Conservation (phyloP, 2,113 vertebrate genomes). For the Cariama cristata region DNA sequence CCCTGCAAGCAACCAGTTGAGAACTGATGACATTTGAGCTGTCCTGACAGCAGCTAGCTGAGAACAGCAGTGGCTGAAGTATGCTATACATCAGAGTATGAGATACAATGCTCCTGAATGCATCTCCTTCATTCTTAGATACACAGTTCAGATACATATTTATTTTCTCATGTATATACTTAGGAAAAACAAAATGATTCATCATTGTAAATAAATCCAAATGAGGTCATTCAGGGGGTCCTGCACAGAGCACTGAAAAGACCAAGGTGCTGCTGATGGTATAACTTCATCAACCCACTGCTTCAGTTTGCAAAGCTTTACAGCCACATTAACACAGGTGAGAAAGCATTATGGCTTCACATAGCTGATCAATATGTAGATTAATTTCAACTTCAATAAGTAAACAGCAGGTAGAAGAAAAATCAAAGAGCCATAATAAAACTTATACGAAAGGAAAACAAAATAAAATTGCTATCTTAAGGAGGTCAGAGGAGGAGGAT, state of each 20-base stretch:
- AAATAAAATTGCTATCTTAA: neutral
- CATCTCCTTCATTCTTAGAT: neutral
- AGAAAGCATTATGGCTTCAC: neutral
- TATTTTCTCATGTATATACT: neutral
- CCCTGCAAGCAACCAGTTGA: neutral
- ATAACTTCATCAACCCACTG: neutral
- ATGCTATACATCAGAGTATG: too few species aligned
- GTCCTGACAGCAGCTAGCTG: neutral
- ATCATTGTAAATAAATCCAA: neutral
- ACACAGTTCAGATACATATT: neutral
- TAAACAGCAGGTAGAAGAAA: neutral
- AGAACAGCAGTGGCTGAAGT: neutral
- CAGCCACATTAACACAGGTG: neutral
- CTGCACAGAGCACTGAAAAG: neutral
- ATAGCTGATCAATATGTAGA: neutral
- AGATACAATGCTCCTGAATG: neutral
- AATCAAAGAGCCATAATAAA: neutral
- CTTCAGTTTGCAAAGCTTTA: neutral
- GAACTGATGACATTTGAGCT: neutral
- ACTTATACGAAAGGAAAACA: neutral
- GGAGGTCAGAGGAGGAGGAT: slow-evolving; percentile 20
- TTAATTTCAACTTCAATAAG: neutral
- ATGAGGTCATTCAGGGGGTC: neutral
- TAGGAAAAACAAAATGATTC: neutral
- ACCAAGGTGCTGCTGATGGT: neutral